Conservation (phyloP, 2,797 vertebrate genomes). For the Oreonectes daqikongensis region DNA sequence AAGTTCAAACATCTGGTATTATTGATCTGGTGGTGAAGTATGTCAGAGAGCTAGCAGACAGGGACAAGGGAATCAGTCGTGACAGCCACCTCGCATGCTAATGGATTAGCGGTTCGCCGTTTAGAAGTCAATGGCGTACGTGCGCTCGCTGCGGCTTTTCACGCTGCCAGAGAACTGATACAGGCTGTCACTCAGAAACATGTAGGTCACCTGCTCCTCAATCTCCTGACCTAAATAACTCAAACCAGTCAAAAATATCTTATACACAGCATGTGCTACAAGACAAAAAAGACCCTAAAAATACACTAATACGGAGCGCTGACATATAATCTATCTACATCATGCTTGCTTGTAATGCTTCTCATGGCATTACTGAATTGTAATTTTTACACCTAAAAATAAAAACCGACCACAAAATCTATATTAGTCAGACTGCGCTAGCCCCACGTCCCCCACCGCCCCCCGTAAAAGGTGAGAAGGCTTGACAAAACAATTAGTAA, state of each 20-base stretch:
- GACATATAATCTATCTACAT: slow-evolving; percentile 23
- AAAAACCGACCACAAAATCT: slow-evolving; percentile 22
- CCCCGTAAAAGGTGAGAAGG: slow-evolving; percentile 28
- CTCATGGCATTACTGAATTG: slow-evolving; percentile 11
- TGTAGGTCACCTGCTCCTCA: slow-evolving; percentile 52
- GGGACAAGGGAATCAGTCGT: slow-evolving; percentile 24
- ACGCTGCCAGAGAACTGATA: slow-evolving; percentile 43
- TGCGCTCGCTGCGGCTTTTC: slow-evolving; percentile 26
- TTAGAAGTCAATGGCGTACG: slow-evolving; percentile 20
- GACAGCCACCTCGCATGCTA: slow-evolving; percentile 44
- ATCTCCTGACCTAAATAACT: slow-evolving; percentile 53
- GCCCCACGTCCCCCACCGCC: neutral
- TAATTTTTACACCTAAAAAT: slow-evolving; percentile 5
- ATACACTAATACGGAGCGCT: slow-evolving; percentile 23
- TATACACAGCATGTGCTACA: slow-evolving; percentile 5
- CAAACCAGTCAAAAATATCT: slow-evolving; percentile 36
- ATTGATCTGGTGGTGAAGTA: slow-evolving; percentile 40
- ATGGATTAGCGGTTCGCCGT: slow-evolving; percentile 29
- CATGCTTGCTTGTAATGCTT: slow-evolving; percentile 1
- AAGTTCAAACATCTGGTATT: slow-evolving; percentile 36
- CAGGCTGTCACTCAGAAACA: slow-evolving; percentile 43
- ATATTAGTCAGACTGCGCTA: slow-evolving; percentile 26
- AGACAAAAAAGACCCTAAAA: slow-evolving; percentile 34
- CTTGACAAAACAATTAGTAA: slow-evolving; percentile 51
- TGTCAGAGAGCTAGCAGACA: slow-evolving; percentile 21